phyloP scores from a whole-genome alignment of 2,888 invertebrate species.

The Archips xylosteana region DNA sequence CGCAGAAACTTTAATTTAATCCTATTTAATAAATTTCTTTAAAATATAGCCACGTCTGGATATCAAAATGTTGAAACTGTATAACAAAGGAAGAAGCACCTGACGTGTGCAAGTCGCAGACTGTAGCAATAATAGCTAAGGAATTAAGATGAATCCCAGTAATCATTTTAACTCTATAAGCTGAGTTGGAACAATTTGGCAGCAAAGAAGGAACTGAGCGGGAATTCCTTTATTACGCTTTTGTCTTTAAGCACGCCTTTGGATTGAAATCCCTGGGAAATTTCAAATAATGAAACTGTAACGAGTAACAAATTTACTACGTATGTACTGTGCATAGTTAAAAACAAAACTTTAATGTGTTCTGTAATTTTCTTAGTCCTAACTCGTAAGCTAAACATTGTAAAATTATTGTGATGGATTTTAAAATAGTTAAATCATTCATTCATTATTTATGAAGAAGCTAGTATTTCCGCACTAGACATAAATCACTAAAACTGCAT shows the following conservation, averaged over 20 bases:
- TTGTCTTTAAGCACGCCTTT: conserved; percentile 10
- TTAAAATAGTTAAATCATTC: too few species aligned
- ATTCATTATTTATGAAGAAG: too few species aligned
- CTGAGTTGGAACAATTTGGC: conserved; percentile 35
- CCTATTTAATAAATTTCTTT: not conserved
- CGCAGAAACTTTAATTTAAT: too few species aligned
- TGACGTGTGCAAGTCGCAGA: conserved; percentile 52
- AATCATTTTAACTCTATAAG: conserved; percentile 58
- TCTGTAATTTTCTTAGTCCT: too few species aligned
- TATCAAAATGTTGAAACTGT: not conserved
- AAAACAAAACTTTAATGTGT: not conserved
- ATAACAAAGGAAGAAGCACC: conserved; percentile 49
- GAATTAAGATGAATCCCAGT: conserved; percentile 64
- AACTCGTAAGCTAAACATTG: too few species aligned
- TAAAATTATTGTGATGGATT: too few species aligned
- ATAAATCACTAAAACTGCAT: conserved; percentile 2
- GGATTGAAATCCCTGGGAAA: conserved; percentile 12
- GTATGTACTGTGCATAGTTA: not conserved
- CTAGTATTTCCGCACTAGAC: not conserved
- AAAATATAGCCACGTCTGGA: not conserved
- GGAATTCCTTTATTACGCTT: conserved; percentile 19
- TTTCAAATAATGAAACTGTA: conserved; percentile 2
- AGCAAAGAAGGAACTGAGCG: conserved; percentile 3
- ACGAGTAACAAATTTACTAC: not conserved
- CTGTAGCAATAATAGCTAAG: conserved; percentile 55